phyloP scores from a whole-genome alignment of 2,797 vertebrate genomes.

The Gallinago solitaria region DNA sequence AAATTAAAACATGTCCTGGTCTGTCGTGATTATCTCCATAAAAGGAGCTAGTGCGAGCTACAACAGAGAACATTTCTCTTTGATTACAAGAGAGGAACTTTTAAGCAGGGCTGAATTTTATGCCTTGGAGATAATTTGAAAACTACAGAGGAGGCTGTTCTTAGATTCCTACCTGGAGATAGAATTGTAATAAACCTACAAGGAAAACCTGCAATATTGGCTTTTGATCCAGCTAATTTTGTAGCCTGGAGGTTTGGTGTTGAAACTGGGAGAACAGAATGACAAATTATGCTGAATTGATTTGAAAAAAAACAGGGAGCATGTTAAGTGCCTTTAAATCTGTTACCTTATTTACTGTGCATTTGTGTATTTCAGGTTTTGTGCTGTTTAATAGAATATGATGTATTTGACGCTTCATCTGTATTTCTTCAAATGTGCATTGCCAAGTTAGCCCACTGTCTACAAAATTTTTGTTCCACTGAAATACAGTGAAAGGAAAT shows the following conservation, averaged over 20 bases:
- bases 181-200: neutral
- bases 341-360: neutral
- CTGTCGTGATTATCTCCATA: neutral
- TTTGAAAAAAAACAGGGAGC: neutral
- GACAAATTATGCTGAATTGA: neutral
- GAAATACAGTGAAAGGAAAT: constrained; percentile 53
- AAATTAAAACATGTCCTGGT: neutral
- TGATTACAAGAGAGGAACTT: neutral
- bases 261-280: neutral
- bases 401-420: constrained; percentile 32
- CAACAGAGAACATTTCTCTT: neutral
- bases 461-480: constrained; percentile 43
- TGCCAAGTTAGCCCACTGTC: constrained; percentile 2
- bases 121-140: neutral
- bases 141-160: neutral
- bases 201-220: neutral
- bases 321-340: neutral
- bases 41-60: neutral
- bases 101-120: neutral
- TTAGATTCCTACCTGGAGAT: neutral
- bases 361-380: constrained; percentile 22
- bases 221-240: neutral
- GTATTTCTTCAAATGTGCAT: constrained; percentile 21
- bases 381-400: neutral
- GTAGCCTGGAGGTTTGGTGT: neutral